Evolutionary conservation across 2,113 vertebrate species (phyloP).

Genomic region (Tetrax tetrax): DNA sequence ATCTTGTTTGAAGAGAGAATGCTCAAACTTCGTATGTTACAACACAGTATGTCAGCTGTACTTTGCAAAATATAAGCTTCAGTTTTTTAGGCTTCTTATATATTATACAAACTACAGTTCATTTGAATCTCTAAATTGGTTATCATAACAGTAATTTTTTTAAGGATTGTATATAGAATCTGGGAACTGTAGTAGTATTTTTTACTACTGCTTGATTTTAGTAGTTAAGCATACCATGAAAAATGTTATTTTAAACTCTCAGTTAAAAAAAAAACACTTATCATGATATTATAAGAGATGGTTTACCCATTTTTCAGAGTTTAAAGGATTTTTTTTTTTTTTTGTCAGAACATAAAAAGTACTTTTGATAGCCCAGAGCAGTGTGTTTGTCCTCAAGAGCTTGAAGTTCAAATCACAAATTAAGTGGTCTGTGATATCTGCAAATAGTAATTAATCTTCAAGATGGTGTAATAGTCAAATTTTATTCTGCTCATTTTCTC

Average conservation of each 20-base stretch:
- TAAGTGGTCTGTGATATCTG: neutral
- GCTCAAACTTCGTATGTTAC: neutral
- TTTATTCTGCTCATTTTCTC: neutral
- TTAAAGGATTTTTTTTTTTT: neutral
- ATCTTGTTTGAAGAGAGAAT: neutral
- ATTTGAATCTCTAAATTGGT: neutral
- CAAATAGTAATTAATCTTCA: neutral
- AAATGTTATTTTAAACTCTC: neutral
- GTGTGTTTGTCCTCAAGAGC: neutral
- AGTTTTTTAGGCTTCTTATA: neutral
- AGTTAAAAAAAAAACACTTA: neutral
- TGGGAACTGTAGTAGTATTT: neutral
- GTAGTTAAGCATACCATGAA: neutral
- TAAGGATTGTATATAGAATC: neutral
- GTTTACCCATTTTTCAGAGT: neutral
- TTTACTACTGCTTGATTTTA: neutral
- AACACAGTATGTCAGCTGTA: neutral
- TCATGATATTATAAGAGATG: neutral
- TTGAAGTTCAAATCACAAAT: neutral
- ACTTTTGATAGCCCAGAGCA: neutral
- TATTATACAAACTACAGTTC: neutral
- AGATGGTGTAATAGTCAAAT: neutral
- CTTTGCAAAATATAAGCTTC: neutral
- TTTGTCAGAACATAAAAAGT: neutral
- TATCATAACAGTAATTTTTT: neutral